These are phyloP conservation scores for Sebastes wilsoni DNA, from an alignment of 2,797 vertebrate species.

Conservation along the genomic window DNA sequence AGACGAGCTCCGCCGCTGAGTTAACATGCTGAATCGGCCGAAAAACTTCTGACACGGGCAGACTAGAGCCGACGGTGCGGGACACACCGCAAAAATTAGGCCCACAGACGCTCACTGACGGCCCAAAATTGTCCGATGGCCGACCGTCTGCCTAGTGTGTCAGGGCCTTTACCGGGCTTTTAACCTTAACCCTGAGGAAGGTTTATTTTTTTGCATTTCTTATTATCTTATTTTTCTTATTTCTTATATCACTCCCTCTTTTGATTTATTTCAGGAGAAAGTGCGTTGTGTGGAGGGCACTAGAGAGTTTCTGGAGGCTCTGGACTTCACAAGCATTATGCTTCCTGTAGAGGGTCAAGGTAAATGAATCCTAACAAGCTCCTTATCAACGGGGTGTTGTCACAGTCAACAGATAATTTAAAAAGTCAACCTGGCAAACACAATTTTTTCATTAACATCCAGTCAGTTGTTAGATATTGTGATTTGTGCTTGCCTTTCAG, in stretches of 20 bases:
- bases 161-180: too few relatives aligned
- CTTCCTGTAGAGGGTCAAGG: slow-evolving; percentile 88
- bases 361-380: slow-evolving; percentile 50
- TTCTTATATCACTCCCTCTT: neutral
- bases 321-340: slow-evolving; percentile 87
- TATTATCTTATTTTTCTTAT: neutral
- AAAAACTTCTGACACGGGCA: too few relatives aligned
- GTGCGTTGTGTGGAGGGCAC: slow-evolving; percentile 88
- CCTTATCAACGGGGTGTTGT: neutral
- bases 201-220: neutral
- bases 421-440: neutral
- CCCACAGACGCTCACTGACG: too few relatives aligned
- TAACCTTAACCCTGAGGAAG: too few relatives aligned
- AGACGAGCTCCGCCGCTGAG: too few relatives aligned
- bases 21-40: too few relatives aligned
- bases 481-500: slow-evolving; percentile 52
- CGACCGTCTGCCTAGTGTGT: too few relatives aligned
- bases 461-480: neutral
- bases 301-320: slow-evolving; percentile 89
- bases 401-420: neutral
- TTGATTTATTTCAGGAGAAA: slow-evolving; percentile 84
- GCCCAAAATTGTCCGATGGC: too few relatives aligned
- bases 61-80: too few relatives aligned
- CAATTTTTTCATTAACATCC: neutral
- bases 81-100: too few relatives aligned